These are phyloP conservation scores for Catalaphyllia jardinei DNA, from an alignment of 64 coral and sea anemone genomes.

Conservation along the genomic window DNA sequence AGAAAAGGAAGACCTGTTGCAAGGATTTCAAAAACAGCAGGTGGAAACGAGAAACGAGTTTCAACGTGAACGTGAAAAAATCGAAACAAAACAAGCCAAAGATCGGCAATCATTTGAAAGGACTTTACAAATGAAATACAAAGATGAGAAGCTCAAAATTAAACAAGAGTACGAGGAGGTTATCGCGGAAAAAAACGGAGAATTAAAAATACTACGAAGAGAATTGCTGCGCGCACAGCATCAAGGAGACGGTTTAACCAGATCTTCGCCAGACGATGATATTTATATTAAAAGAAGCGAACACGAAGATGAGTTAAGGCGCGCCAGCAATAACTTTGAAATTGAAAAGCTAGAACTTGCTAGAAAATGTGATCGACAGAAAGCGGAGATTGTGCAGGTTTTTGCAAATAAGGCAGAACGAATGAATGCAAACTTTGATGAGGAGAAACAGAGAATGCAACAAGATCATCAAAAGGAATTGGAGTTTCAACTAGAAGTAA, in stretches of 20 bases:
- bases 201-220: slow-evolving; percentile 56
- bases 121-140: slow-evolving; percentile 26
- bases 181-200: slow-evolving; percentile 53
- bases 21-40: slow-evolving; percentile 57
- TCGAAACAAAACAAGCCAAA: neutral
- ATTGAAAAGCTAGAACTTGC: slow-evolving; percentile 51
- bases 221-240: slow-evolving; percentile 21
- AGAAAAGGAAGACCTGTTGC: slow-evolving; percentile 53
- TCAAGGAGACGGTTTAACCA: slow-evolving; percentile 17
- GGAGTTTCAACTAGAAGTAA: slow-evolving; percentile 44
- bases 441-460: slow-evolving; percentile 34
- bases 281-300: slow-evolving; percentile 31
- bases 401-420: slow-evolving; percentile 28
- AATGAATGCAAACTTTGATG: slow-evolving; percentile 32
- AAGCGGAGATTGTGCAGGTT: slow-evolving; percentile 63
- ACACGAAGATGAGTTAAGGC: slow-evolving; percentile 26
- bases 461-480: slow-evolving; percentile 51
- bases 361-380: slow-evolving; percentile 63
- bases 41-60: slow-evolving; percentile 47
- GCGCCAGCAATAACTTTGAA: slow-evolving; percentile 22
- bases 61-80: neutral
- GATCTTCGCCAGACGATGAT: slow-evolving; percentile 22
- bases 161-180: slow-evolving; percentile 44
- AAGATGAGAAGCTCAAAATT: slow-evolving; percentile 52
- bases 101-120: slow-evolving; percentile 10